phyloP scores from a whole-genome alignment of 2,888 invertebrate genomes.

The Scrobipalpa atriplicella region DNA sequence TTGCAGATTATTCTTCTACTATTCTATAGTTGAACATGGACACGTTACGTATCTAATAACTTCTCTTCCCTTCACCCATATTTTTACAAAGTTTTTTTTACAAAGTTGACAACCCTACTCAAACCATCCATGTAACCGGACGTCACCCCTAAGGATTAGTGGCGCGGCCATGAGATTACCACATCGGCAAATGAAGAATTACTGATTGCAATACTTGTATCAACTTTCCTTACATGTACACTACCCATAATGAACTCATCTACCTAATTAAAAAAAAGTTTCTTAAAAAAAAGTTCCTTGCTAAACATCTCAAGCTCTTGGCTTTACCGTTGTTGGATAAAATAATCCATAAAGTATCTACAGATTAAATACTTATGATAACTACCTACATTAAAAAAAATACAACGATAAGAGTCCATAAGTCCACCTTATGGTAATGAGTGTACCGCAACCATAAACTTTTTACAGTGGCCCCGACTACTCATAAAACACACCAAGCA shows the following conservation, averaged over 20 bases:
- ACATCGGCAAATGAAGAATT: slow-evolving; percentile 81
- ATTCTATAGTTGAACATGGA: too few relatives aligned
- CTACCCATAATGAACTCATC: neutral
- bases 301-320: neutral
- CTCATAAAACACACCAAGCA: slow-evolving; percentile 52
- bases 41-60: too few relatives aligned
- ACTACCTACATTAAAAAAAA: slow-evolving; percentile 10
- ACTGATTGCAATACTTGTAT: slow-evolving; percentile 62
- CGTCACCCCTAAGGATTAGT: slow-evolving; percentile 81
- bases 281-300: neutral
- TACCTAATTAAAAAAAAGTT: neutral
- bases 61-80: too few relatives aligned
- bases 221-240: slow-evolving; percentile 16
- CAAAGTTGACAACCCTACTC: slow-evolving; percentile 60
- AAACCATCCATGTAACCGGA: slow-evolving; percentile 68
- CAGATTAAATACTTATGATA: slow-evolving; percentile 3
- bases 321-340: neutral
- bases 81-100: too few relatives aligned
- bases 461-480: slow-evolving; percentile 50
- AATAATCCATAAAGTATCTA: neutral
- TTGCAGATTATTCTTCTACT: too few relatives aligned
- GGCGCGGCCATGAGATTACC: slow-evolving; percentile 79
- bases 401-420: neutral
- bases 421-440: slow-evolving; percentile 46
- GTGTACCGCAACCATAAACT: slow-evolving; percentile 50